Evolutionary conservation across 30 jellyfish, hydroid and myxozoan species (phyloP).

Genomic region (Hydractinia echinata): DNA sequence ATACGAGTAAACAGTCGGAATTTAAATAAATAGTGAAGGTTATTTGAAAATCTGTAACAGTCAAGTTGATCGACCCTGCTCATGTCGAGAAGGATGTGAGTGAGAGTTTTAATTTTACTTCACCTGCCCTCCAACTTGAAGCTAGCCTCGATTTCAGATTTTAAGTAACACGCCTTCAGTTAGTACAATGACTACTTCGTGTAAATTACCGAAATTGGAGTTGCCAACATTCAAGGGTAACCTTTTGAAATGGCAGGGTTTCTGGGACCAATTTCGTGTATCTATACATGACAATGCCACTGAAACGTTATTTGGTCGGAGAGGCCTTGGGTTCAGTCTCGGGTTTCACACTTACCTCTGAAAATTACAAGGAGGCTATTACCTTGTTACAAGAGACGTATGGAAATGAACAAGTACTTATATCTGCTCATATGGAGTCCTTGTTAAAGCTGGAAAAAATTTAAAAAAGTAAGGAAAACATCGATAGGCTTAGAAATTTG

Average conservation of each 20-base stretch:
- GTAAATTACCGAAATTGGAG: conserved; percentile 28
- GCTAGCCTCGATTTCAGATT: too few relatives aligned
- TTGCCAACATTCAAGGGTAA: conserved; percentile 22
- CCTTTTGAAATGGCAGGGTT: conserved; percentile 29
- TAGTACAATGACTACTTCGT: too few relatives aligned
- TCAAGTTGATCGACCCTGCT: too few relatives aligned
- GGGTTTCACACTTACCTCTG: conserved; percentile 25
- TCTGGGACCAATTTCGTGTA: conserved; percentile 30
- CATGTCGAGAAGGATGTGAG: too few relatives aligned
- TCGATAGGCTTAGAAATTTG: conserved; percentile 7
- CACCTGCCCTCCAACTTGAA: too few relatives aligned
- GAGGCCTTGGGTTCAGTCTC: conserved; percentile 13
- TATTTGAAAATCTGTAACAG: too few relatives aligned
- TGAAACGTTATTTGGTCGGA: not conserved
- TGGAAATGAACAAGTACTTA: conserved; percentile 28
- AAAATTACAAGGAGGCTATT: conserved; percentile 29
- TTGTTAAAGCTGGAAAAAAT: not conserved
- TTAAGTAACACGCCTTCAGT: too few relatives aligned
- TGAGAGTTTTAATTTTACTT: too few relatives aligned
- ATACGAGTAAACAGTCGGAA: too few relatives aligned
- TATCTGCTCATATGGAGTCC: conserved; percentile 26
- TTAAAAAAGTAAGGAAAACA: conserved; percentile 1
- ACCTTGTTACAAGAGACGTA: not conserved
- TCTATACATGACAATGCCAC: too few relatives aligned
- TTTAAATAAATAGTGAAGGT: too few relatives aligned